Evolutionary conservation across 2,113 vertebrate genomes (phyloP), one percentile per base, ranked within the genome.

Genomic region (Noctilio leporinus): DNA sequence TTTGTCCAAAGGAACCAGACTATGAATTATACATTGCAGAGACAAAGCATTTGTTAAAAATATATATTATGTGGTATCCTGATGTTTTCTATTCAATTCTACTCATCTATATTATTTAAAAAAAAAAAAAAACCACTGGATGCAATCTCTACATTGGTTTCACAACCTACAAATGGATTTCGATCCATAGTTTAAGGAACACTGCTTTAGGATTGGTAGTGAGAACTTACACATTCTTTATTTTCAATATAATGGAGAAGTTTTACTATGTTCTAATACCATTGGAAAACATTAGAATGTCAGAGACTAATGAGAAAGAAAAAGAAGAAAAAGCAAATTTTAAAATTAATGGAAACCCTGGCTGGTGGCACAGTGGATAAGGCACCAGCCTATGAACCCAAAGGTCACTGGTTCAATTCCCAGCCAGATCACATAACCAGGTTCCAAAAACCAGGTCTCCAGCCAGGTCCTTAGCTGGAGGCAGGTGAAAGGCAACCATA

Each of bases 31-130:
- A 47, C 40, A 65, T 75, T 53, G 20, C 16, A 62, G 15, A 93
- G 70, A 86, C 28, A 94, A 90, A 89, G 67, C 3, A 65, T 91
- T 86, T n/a, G 35, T 83, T 78, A 47, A 95, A 78, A 93, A 15
- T 3, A 43, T 47, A 75, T 45, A 47, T 49, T 47, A 14, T 78
- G 59, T 75, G 17, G 12, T 33, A 69, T 12, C 49, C 10, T 82
- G 19, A 67, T 89, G 59, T 64, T 91, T 93, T 93, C n/a, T 87
- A 45, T 69, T 76, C 40, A 55, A 30, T 84, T 84, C 57, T 69
- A 30, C 26, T 88, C 30, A 17, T 89, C 8, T 65, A n/a, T 55
- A 73, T 4, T 20, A 38, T 77, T 64, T 30, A 0, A 72, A 86
- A 70, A 82, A 64, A n/a, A n/a, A n/a, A n/a, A n/a, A n/a, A n/a